Evolutionary conservation across 2,113 vertebrate species (phyloP).

Genomic region (Electrona antarctica): DNA sequence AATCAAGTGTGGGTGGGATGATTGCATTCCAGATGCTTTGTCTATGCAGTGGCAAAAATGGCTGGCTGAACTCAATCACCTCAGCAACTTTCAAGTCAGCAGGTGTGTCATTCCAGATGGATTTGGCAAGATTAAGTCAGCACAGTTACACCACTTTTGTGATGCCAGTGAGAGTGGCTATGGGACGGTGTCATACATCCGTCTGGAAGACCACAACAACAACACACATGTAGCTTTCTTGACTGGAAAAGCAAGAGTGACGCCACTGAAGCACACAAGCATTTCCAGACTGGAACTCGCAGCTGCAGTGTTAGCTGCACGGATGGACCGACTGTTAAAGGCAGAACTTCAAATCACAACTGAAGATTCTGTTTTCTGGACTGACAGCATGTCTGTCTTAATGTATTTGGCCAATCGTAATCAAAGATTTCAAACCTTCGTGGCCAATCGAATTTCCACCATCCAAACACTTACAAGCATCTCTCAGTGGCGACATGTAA

Average conservation of each 20-base stretch:
- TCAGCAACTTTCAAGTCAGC: not conserved
- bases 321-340: not conserved
- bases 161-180: not conserved
- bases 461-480: not conserved
- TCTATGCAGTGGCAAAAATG: not conserved
- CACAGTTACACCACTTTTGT: not conserved
- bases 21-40: not conserved
- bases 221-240: too few relatives aligned
- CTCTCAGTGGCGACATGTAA: slow-evolving; percentile 1
- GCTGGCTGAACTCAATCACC: not conserved
- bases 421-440: slow-evolving; percentile 10
- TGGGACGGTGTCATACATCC: too few relatives aligned
- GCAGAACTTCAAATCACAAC: not conserved
- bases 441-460: not conserved
- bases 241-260: too few relatives aligned
- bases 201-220: too few relatives aligned
- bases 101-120: not conserved
- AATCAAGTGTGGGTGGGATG: slow-evolving; percentile 3
- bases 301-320: not conserved
- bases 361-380: not conserved
- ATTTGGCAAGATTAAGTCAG: not conserved
- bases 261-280: too few relatives aligned
- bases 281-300: too few relatives aligned
- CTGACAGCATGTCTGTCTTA: slow-evolving; percentile 3
- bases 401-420: slow-evolving; percentile 4